Evolutionary conservation across 2,797 vertebrate genomes (phyloP), one percentile per base, ranked within the genome.

Genomic region (Micropoecilia bifurca): DNA sequence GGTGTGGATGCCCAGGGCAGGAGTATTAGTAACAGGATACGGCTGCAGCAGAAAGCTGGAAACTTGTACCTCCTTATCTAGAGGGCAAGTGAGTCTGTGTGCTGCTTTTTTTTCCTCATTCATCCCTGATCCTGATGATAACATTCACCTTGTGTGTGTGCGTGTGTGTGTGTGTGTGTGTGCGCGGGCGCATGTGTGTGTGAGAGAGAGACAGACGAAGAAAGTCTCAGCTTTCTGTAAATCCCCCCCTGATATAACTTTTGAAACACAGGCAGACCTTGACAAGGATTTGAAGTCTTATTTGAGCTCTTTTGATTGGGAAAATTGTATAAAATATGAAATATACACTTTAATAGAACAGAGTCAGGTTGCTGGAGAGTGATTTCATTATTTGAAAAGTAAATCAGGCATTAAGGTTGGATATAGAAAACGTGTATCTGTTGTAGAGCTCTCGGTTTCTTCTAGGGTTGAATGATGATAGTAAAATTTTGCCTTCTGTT

Each of bases 21-120:
- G 94, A 95, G 95, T 95, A 93, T 96, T 96, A 97, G 97, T 97
- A 98, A 99, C 92, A 95, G 93, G 97, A 98, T 97, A 96, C 74
- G 91, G 89, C 94, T 93, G 91, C 94, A 95, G 94, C 91, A 86
- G 90, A 95, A 95, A 94, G 87, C 92, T 95, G 90, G 94, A 96
- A 96, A 95, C 94, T 87, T 95, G 95, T 95, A 95, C 94, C 95
- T 96, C 95, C 95, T 96, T 96, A 96, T 96, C 95, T 96, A 93
- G 94, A 95, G 95, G 95, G 95, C 94, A 95, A 96, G 94, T 93
- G 89, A 95, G 93, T 92, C 86, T 91, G 85, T 94, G 89, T 92
- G 92, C 94, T 87, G 87, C 91, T 94, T 94, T 50, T 50, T 25
- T 50, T 95, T 41, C 95, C 95, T 94, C 93, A 95, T 95, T 93